Conservation (phyloP, 2,797 vertebrate species). For the Argyrosomus regius region DNA sequence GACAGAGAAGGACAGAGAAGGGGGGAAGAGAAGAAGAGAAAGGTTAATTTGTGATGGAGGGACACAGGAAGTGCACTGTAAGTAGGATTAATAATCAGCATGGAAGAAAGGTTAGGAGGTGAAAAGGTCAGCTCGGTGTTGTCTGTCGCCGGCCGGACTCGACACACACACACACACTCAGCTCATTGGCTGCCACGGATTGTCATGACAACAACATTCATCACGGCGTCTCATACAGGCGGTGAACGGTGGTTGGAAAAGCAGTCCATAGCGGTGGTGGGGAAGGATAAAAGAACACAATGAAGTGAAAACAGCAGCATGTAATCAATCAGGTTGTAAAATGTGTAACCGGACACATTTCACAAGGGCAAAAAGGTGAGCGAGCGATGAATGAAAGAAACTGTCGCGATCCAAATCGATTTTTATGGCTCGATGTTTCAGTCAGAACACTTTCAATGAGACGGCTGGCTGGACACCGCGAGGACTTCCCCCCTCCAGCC, state of each 20-base stretch:
- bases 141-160: conserved; percentile 40
- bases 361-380: conserved; percentile 67
- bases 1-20: conserved; percentile 37
- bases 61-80: conserved; percentile 70
- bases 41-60: conserved; percentile 78
- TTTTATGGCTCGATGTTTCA: conserved; percentile 59
- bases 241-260: conserved; percentile 11
- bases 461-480: conserved; percentile 38
- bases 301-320: conserved; percentile 54
- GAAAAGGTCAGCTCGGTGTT: conserved; percentile 57
- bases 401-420: conserved; percentile 57
- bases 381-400: conserved; percentile 58
- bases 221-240: conserved; percentile 39
- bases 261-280: background rate
- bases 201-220: conserved; percentile 68
- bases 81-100: conserved; percentile 78
- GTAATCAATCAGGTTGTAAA: conserved; percentile 66
- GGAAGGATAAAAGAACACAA: conserved; percentile 47
- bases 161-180: conserved; percentile 39
- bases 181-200: conserved; percentile 53
- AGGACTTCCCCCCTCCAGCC: conserved; percentile 23
- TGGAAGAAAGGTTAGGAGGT: conserved; percentile 73
- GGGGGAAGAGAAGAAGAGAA: conserved; percentile 64
- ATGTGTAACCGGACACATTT: conserved; percentile 57
- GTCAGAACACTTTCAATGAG: conserved; percentile 52